Evolutionary conservation across 2,888 invertebrate genomes (phyloP).

Genomic region (Agonopterix subpropinquella): DNA sequence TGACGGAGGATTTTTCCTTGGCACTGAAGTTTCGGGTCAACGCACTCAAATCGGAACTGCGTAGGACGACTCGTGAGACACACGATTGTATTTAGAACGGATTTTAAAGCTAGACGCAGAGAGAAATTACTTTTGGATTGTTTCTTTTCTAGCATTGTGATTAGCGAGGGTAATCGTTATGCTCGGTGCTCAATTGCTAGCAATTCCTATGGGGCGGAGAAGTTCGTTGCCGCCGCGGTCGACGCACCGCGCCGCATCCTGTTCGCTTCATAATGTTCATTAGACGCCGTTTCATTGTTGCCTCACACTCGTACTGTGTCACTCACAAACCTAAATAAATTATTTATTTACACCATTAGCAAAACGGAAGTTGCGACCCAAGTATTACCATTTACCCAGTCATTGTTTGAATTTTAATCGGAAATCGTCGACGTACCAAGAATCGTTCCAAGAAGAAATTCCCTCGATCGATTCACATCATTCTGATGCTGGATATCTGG

Average conservation of each 20-base stretch:
- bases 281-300: constrained; percentile 45
- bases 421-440: not conserved
- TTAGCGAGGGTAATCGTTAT: constrained; percentile 3
- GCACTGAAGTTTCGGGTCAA: constrained; percentile 1
- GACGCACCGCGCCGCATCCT: constrained; percentile 58
- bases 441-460: not conserved
- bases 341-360: constrained; percentile 27
- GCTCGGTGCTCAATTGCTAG: constrained; percentile 15
- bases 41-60: constrained; percentile 4
- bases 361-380: constrained; percentile 25
- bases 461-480: not conserved
- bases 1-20: constrained; percentile 5
- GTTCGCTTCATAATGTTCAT: constrained; percentile 25
- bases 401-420: constrained; percentile 20
- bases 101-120: not conserved
- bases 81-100: not conserved
- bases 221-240: constrained; percentile 30
- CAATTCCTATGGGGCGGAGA: constrained; percentile 19
- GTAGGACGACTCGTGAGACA: constrained; percentile 5
- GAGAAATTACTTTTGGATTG: not conserved
- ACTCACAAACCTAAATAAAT: constrained; percentile 21
- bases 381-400: constrained; percentile 28
- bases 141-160: not conserved
- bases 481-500: not conserved
- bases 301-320: constrained; percentile 10